A percentile compares a stretch with the other conserved stretches of the same genome.
Conservation (phyloP, 2,888 invertebrate genomes). For the Hemicrepidius hirtus region DNA sequence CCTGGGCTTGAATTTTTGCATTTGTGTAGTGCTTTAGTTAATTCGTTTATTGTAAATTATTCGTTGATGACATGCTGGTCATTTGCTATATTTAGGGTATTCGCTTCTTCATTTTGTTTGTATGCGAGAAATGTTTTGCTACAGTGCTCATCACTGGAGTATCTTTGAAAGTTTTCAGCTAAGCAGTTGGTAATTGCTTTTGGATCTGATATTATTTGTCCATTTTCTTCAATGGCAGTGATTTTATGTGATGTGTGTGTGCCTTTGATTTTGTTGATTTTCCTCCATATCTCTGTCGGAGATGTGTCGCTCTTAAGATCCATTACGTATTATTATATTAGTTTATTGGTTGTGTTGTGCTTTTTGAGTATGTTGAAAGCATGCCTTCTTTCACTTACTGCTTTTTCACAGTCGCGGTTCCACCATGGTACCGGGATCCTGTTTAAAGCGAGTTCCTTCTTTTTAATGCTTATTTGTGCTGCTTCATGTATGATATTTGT, state of each 20-base stretch:
- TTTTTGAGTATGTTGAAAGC: background rate
- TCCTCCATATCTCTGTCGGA: too few relatives aligned
- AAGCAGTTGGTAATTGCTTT: background rate
- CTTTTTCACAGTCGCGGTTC: background rate
- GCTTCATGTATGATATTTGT: background rate
- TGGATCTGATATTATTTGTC: constrained; percentile 1
- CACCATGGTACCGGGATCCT: background rate
- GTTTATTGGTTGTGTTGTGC: background rate
- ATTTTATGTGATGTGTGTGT: too few relatives aligned
- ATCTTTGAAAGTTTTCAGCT: background rate
- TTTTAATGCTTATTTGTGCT: background rate
- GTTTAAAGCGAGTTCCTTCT: background rate
- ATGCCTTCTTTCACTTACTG: background rate
- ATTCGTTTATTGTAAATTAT: background rate
- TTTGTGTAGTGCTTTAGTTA: background rate
- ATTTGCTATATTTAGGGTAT: background rate
- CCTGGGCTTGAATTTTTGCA: background rate
- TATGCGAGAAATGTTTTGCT: background rate
- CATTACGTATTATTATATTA: background rate
- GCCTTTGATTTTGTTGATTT: too few relatives aligned
- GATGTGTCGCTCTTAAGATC: too few relatives aligned
- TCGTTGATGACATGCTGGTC: background rate
- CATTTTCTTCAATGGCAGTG: background rate
- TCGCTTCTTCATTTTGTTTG: background rate
- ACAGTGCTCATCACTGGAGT: background rate